Evolutionary conservation across 1,140 invertebrate species (phyloP).

Genomic region (Aphis craccivora): DNA sequence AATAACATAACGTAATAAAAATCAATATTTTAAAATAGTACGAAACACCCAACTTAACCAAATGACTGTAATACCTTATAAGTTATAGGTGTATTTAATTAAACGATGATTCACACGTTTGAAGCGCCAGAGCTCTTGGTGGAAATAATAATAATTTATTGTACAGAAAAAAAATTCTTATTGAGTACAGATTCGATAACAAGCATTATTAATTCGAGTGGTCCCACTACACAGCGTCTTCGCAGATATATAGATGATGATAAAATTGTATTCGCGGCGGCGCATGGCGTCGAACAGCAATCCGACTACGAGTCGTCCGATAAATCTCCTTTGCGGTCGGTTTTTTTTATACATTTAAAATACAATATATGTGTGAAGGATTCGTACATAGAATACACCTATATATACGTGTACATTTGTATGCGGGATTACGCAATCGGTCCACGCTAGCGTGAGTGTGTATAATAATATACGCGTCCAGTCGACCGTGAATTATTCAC

Average conservation of each 20-base stretch:
- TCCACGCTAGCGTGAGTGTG: too few species aligned
- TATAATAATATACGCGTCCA: slow-evolving; percentile 5
- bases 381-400: neutral
- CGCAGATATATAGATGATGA: neutral
- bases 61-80: too few species aligned
- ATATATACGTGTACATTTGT: neutral
- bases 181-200: too few species aligned
- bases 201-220: too few species aligned
- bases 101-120: too few species aligned
- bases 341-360: neutral
- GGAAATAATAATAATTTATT: too few species aligned
- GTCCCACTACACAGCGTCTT: too few species aligned
- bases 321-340: neutral
- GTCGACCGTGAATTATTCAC: neutral
- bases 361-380: neutral
- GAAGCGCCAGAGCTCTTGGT: too few species aligned
- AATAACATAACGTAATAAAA: neutral
- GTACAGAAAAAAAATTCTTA: too few species aligned
- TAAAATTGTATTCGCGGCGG: neutral
- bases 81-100: too few species aligned
- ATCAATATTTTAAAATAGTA: neutral
- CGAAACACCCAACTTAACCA: neutral
- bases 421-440: neutral
- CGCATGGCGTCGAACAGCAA: neutral
- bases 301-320: neutral